Conservation (phyloP, 2,797 vertebrate species). For the Spinibarbus caldwelli region DNA sequence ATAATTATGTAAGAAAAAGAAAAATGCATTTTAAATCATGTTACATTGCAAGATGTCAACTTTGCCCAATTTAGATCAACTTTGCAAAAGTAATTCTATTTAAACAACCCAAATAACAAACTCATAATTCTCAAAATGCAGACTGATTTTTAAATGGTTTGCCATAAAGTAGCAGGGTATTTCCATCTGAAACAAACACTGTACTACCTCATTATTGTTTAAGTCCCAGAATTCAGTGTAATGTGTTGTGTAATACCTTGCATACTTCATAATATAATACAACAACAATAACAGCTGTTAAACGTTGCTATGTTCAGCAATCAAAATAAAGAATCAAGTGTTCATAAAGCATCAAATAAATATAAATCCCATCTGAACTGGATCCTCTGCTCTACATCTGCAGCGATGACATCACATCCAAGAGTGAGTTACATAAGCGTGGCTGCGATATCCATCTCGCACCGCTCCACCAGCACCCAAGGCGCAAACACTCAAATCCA, state of each 20-base stretch:
- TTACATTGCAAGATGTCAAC: background rate
- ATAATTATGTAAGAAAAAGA: background rate
- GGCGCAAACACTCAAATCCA: slow-evolving; percentile 38
- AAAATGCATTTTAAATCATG: background rate
- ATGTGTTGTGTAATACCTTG: slow-evolving; percentile 14
- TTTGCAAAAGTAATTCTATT: background rate
- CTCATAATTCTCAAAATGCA: background rate
- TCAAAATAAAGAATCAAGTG: background rate
- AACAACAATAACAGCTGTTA: slow-evolving; percentile 16
- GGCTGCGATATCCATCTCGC: slow-evolving; percentile 39
- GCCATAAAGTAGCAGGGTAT: background rate
- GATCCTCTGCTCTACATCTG: slow-evolving; percentile 34
- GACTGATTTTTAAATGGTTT: background rate
- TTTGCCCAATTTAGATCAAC: background rate
- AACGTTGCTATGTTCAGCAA: slow-evolving; percentile 27
- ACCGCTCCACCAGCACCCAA: slow-evolving; percentile 30
- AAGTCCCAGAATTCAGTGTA: background rate
- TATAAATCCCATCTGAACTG: slow-evolving; percentile 28
- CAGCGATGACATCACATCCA: slow-evolving; percentile 43
- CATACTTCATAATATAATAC: background rate
- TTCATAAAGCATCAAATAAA: slow-evolving; percentile 26
- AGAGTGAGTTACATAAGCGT: slow-evolving; percentile 37
- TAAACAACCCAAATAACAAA: background rate
- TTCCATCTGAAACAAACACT: background rate
- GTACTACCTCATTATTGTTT: background rate